Base-by-base conservation (phyloP, 2,888 invertebrate species). In the Eudemis profundana region DNA sequence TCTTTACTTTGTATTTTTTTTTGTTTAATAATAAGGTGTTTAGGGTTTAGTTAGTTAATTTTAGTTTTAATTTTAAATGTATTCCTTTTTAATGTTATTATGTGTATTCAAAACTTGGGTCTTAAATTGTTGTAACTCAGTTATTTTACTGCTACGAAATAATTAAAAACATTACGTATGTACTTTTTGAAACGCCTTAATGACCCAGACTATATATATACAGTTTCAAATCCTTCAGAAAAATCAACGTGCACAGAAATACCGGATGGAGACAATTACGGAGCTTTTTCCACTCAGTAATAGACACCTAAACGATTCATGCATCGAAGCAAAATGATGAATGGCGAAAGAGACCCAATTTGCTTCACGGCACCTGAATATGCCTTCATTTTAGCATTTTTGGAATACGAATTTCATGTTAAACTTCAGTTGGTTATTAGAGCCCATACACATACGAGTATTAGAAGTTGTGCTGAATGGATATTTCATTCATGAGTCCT, bases 241-340 rank as follows among this genome's bases (percentile, higher is more conserved):
- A 36, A 54, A 54, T 57, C 23, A 36, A 19, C 40, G 12, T n/a
- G 46, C 15, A 23, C 54, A 40, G 40, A 14, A 50, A 64, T 57
- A 38, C 50, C 50, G 50, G 44, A 59, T 15, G 12, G 12, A 29
- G 57, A 57, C 57, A 64, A 56, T 64, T 50, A 49, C 21, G 51
- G 51, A 14, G 59, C 51, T 46, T 50, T 64, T 59, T 44, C 46
- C 59, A 59, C 59, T 60, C 42, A 29, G 59, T 53, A 65, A 65
- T 60, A 53, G 65, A 65, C 65, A 65, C 65, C 53, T 65, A 60
- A 60, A 38, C 53, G 60, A 65, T 65, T 65, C 53, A 65, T 65
- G 65, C 60, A 60, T 44, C 60, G 65, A 65, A 65, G 46, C 46
- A 57, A 59, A 65, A 59, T 59, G 63, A 42, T 56, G 57, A 64